Evolutionary conservation across 2,888 invertebrate species (phyloP), one percentile per base, ranked within the genome.

Genomic region (Xylota sylvarum): DNA sequence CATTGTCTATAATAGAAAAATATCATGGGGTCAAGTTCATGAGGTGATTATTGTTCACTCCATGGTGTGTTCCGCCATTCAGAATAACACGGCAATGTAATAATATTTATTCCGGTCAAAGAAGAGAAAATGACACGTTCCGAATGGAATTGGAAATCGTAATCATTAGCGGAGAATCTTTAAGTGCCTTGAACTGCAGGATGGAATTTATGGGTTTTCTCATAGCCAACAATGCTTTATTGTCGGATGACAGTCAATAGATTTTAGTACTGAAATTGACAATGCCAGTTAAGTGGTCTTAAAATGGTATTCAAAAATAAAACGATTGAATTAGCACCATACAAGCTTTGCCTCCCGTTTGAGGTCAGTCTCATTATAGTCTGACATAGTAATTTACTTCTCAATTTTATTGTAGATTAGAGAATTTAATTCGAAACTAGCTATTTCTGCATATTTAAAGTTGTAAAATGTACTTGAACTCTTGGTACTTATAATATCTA

Each of bases 1-100:
- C 17, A 56, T 60, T 65, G 80, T 81, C 65, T 72, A 56, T 80
- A 35, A 52, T 48, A 46, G 40, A 69, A 37, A 76, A 80, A 76
- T 81, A 70, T 60, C 81, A 85, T 46, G 43, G 55, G 85, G 80
- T 85, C 85, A 85, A 85, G 85, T 85, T 76, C 70, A 85, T 76
- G 70, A 70, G 84, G 58, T 70, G 70, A 76, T 64, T 62, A 52
- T 70, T 70, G 50, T 65, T 62, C 48, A 43, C 30, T 50, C 27
- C 4, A 46, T 62, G 23, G 48, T 37, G 50, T 23, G 23, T 23
- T 23, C 19, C 50, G 55, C 55, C 55, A 55, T 30, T 55, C 55
- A 55, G 55, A 55, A 55, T 12, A 10, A 55, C 7, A 55, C 46
- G 17, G 30, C 46, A 27, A 23, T 32, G 55, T 14, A 35, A 17